Conservation (phyloP, 2,888 invertebrate species). For the Cheiracanthium punctorium region DNA sequence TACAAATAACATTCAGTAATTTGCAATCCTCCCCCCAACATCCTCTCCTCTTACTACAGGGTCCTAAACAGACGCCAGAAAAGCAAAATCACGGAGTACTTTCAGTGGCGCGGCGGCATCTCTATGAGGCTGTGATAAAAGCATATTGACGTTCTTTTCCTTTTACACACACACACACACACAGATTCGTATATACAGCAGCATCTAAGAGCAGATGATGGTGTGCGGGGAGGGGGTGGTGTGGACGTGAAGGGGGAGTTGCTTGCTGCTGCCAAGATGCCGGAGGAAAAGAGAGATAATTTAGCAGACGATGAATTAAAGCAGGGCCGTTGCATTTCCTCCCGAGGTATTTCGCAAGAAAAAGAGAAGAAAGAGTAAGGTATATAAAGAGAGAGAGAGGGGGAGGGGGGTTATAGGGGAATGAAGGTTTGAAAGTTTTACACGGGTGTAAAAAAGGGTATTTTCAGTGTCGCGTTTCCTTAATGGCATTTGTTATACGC, state of each 20-base stretch:
- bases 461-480: constrained; percentile 15
- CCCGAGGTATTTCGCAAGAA: constrained; percentile 27
- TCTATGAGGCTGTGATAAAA: constrained; percentile 57
- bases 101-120: constrained; percentile 25
- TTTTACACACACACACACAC: constrained; percentile 52
- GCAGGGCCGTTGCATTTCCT: constrained; percentile 46
- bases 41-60: constrained; percentile 8
- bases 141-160: constrained; percentile 62
- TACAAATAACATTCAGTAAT: neutral
- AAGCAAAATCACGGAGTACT: constrained; percentile 55
- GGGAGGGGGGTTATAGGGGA: constrained; percentile 10
- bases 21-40: constrained; percentile 12
- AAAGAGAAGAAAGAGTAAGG: constrained; percentile 37
- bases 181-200: constrained; percentile 25
- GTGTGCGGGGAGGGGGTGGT: constrained; percentile 1
- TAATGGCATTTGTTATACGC: constrained; percentile 3
- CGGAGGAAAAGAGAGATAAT: constrained; percentile 59
- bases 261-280: neutral
- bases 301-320: constrained; percentile 65
- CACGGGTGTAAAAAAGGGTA: constrained; percentile 4
- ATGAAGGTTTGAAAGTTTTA: constrained; percentile 10
- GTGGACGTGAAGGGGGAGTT: no score
- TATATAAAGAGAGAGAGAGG: constrained; percentile 13
- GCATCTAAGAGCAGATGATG: neutral
- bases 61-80: constrained; percentile 27